These are phyloP conservation scores for Aphelinus atriplicis DNA, from an alignment of 1,140 invertebrate species.

Conservation along the genomic window DNA sequence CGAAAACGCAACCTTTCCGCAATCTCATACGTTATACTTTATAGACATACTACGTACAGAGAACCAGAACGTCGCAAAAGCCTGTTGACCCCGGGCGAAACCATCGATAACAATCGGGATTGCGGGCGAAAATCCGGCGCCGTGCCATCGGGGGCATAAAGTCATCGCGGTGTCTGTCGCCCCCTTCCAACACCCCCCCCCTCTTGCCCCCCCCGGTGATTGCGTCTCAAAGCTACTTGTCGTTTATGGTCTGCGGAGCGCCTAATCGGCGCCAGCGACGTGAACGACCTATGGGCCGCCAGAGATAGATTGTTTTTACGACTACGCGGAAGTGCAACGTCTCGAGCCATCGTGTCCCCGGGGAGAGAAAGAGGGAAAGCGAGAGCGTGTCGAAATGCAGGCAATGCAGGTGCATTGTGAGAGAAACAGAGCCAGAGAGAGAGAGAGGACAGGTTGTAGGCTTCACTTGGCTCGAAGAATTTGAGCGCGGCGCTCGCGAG, in stretches of 20 bases:
- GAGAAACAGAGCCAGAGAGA: not conserved
- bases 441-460: slow-evolving; percentile 20
- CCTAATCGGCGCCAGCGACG: too few species aligned
- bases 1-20: too few species aligned
- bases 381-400: slow-evolving; percentile 16
- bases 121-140: too few species aligned
- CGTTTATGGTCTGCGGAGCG: not conserved
- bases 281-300: too few species aligned
- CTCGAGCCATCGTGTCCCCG: not conserved
- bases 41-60: too few species aligned
- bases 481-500: not conserved
- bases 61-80: too few species aligned
- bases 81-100: too few species aligned
- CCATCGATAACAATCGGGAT: too few species aligned
- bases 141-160: too few species aligned
- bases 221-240: not conserved
- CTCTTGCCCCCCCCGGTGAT: not conserved
- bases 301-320: not conserved
- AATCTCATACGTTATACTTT: too few species aligned
- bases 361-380: slow-evolving; percentile 15
- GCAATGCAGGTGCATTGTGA: slow-evolving; percentile 8
- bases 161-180: not conserved
- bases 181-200: slow-evolving; percentile 2
- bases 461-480: slow-evolving; percentile 29
- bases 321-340: slow-evolving; percentile 6